phyloP scores from a whole-genome alignment of 2,888 invertebrate species.

The Leucania comma region DNA sequence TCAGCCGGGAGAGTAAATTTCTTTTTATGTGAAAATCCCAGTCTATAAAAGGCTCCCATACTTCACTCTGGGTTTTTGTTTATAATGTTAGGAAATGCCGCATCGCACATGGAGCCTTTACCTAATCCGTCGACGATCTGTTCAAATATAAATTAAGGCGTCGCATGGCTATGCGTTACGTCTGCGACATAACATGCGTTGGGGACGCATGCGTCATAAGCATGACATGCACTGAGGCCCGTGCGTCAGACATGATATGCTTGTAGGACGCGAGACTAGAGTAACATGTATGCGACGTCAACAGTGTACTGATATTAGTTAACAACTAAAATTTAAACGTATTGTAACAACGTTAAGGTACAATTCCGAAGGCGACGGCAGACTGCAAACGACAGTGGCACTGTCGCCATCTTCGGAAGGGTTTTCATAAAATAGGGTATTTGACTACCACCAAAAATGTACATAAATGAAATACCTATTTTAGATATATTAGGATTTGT shows the following conservation, averaged over 20 bases:
- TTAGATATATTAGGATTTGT: neutral
- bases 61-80: neutral
- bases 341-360: neutral
- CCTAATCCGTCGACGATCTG: neutral
- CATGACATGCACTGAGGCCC: neutral
- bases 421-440: constrained; percentile 1
- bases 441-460: constrained; percentile 2
- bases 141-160: constrained; percentile 23
- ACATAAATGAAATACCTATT: neutral
- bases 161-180: constrained; percentile 4
- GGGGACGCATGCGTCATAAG: neutral
- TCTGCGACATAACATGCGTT: neutral
- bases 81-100: neutral
- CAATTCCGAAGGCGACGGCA: constrained; percentile 7
- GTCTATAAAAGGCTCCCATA: neutral
- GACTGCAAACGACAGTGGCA: neutral
- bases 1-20: neutral
- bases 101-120: neutral
- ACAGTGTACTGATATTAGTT: constrained; percentile 1
- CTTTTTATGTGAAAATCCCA: neutral
- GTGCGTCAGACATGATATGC: neutral
- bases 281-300: neutral
- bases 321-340: constrained; percentile 1
- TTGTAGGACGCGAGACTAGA: neutral
- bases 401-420: constrained; percentile 3